A percentile compares a stretch with the other conserved stretches of the same genome.
These are phyloP conservation scores for Orchesella cincta DNA, from an alignment of 1,140 invertebrate genomes.

Conservation along the genomic window DNA sequence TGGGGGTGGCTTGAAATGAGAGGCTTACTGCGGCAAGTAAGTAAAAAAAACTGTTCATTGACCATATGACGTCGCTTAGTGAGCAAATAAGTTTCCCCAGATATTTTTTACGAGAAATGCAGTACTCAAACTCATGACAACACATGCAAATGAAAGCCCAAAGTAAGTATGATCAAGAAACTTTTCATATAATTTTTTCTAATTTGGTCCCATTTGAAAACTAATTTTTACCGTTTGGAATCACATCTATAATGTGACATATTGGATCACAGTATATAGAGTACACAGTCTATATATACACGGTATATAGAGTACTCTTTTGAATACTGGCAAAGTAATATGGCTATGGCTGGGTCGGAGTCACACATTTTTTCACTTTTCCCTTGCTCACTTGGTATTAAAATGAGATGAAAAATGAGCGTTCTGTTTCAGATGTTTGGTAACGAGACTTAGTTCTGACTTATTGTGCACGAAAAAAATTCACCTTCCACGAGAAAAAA, in stretches of 20 bases:
- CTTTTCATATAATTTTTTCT: slow-evolving; percentile 52
- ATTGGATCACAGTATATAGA: slow-evolving; percentile 48
- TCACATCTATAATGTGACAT: slow-evolving; percentile 52
- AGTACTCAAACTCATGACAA: slow-evolving; percentile 42
- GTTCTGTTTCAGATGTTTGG: slow-evolving; percentile 25
- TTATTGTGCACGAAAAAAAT: neutral
- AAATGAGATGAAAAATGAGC: slow-evolving; percentile 50
- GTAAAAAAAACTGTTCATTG: slow-evolving; percentile 20
- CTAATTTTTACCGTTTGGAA: slow-evolving; percentile 52
- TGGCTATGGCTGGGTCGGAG: neutral
- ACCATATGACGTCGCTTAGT: slow-evolving; percentile 19
- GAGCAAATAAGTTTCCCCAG: slow-evolving; percentile 16
- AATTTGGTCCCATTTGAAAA: slow-evolving; percentile 52
- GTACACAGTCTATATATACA: too few species aligned
- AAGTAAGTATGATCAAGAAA: slow-evolving; percentile 38
- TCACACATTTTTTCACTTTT: slow-evolving; percentile 38
- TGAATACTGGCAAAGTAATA: slow-evolving; percentile 29
- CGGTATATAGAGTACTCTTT: slow-evolving; percentile 16
- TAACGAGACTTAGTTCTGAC: neutral
- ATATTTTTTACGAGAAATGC: slow-evolving; percentile 8
- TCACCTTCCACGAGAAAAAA: neutral
- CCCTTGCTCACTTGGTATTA: slow-evolving; percentile 35
- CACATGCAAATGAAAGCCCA: slow-evolving; percentile 47
- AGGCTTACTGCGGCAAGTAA: slow-evolving; percentile 13
- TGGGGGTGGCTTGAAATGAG: slow-evolving; percentile 1